Conservation (phyloP, 2,888 invertebrate species). For the Cheiracanthium punctorium region DNA sequence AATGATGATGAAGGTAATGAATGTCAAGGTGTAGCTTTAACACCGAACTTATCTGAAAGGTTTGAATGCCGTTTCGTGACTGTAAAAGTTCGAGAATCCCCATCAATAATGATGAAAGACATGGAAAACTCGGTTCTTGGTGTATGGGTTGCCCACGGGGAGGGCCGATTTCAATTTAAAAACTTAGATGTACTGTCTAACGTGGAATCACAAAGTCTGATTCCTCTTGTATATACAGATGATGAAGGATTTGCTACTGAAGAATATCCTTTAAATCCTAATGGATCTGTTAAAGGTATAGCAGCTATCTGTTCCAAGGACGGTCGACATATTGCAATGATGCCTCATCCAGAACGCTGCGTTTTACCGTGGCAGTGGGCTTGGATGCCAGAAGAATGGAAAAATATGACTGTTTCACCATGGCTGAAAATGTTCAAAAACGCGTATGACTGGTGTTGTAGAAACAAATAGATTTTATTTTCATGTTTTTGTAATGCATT, state of each 20-base stretch:
- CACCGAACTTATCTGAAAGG: constrained; percentile 84
- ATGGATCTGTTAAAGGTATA: constrained; percentile 89
- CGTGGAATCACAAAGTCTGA: constrained; percentile 79
- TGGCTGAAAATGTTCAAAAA: constrained; percentile 95
- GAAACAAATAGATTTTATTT: too few relatives aligned
- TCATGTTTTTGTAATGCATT: too few relatives aligned
- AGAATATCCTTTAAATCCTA: constrained; percentile 92
- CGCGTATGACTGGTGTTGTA: constrained; percentile 79
- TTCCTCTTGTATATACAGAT: constrained; percentile 89
- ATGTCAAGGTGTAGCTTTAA: constrained; percentile 80
- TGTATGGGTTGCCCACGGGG: constrained; percentile 97
- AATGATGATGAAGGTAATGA: constrained; percentile 33
- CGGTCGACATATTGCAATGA: constrained; percentile 96
- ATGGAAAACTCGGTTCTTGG: constrained; percentile 94
- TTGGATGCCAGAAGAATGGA: constrained; percentile 78
- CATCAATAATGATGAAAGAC: constrained; percentile 90
- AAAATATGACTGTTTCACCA: constrained; percentile 82
- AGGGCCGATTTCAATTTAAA: constrained; percentile 80
- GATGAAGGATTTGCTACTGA: constrained; percentile 84
- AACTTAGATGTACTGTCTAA: constrained; percentile 71
- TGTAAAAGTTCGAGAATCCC: constrained; percentile 83
- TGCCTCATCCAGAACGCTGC: constrained; percentile 99
- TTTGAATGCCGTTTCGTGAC: constrained; percentile 89
- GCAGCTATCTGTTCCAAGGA: constrained; percentile 92
- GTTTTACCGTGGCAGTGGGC: constrained; percentile 94